These are phyloP conservation scores for Salvator merianae DNA, from an alignment of 2,113 vertebrate species.

Conservation along the genomic window DNA sequence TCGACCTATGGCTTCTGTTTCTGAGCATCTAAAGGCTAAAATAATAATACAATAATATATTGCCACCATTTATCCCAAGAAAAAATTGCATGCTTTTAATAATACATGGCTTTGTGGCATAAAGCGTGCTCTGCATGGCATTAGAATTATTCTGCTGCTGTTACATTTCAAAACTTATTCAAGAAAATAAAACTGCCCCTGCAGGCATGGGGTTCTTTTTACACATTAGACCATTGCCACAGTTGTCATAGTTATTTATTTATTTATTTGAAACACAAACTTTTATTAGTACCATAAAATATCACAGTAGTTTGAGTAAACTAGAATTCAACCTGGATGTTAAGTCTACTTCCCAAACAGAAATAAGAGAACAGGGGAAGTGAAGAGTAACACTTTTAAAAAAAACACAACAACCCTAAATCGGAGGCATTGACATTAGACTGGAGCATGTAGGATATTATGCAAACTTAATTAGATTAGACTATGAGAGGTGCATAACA, in stretches of 20 bases:
- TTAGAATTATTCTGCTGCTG: neutral
- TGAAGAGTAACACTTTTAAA: too few species aligned
- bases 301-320: neutral
- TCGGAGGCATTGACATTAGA: neutral
- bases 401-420: neutral
- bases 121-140: neutral
- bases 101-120: neutral
- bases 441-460: neutral
- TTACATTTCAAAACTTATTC: neutral
- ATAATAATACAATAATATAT: neutral
- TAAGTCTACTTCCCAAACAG: neutral
- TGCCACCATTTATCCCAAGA: neutral
- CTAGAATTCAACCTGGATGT: neutral
- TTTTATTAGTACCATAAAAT: neutral
- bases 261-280: neutral
- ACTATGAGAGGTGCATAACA: neutral
- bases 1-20: neutral
- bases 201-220: neutral
- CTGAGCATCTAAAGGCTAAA: neutral
- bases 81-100: neutral
- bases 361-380: too few species aligned
- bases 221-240: neutral
- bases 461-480: neutral
- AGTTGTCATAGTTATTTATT: neutral
- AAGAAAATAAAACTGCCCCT: neutral